A percentile compares a stretch with the other conserved stretches of the same genome.
Evolutionary conservation across 2,113 vertebrate genomes (phyloP).

Genomic region (Polypterus senegalus): DNA sequence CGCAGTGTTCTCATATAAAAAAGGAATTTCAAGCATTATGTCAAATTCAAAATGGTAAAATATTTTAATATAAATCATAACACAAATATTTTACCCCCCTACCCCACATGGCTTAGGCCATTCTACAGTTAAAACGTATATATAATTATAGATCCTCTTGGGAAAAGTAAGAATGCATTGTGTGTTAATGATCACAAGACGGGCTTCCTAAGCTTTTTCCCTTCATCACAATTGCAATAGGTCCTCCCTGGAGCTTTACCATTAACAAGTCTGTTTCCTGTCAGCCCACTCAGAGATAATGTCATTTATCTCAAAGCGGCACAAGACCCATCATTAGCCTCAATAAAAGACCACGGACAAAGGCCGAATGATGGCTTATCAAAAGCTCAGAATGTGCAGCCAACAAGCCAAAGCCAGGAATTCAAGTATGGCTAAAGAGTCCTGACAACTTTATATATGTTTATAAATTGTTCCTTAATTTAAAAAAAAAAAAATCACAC

Average conservation of each 20-base stretch:
- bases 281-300: constrained; percentile 72
- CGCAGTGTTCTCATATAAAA: no score
- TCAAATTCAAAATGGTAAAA: no score
- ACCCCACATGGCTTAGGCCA: no score
- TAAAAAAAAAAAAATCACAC: background rate
- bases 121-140: constrained; percentile 27
- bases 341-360: constrained; percentile 66
- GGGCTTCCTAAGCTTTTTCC: constrained; percentile 44
- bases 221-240: constrained; percentile 49
- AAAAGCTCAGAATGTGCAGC: constrained; percentile 32
- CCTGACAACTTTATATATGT: constrained; percentile 2
- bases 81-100: no score
- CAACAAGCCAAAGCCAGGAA: constrained; percentile 30
- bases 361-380: constrained; percentile 56
- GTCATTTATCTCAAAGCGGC: constrained; percentile 66
- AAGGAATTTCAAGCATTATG: no score
- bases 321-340: constrained; percentile 70
- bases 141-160: constrained; percentile 41
- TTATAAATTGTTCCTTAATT: background rate
- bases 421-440: background rate
- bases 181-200: constrained; percentile 54
- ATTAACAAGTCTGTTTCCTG: constrained; percentile 76
- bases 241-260: constrained; percentile 59
- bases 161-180: constrained; percentile 49
- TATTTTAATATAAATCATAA: no score